phyloP scores from a whole-genome alignment of 2,888 invertebrate species.

The Agonopterix arenella region DNA sequence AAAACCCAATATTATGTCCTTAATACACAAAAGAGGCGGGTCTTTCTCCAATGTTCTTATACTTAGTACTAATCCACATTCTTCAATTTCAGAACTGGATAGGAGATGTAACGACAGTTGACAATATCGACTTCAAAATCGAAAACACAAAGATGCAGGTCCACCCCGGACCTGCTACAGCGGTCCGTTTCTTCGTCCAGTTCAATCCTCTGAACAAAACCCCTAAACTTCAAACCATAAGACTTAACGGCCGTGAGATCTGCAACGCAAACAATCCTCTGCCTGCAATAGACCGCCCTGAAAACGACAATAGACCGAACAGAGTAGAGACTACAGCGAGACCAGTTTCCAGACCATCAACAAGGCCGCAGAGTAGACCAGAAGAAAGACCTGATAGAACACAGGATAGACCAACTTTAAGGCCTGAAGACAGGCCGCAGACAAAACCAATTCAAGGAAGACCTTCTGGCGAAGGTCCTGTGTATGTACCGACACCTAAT shows the following conservation, averaged over 20 bases:
- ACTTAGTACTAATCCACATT: too few relatives aligned
- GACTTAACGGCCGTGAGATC: slow-evolving; percentile 77
- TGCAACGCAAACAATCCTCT: slow-evolving; percentile 64
- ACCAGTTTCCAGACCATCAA: slow-evolving; percentile 2
- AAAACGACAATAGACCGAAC: slow-evolving; percentile 9
- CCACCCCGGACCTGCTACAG: slow-evolving; percentile 71
- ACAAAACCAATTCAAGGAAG: slow-evolving; percentile 41
- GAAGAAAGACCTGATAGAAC: slow-evolving; percentile 10
- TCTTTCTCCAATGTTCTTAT: too few relatives aligned
- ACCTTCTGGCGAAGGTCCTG: slow-evolving; percentile 39
- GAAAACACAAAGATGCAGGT: slow-evolving; percentile 76
- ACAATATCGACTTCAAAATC: slow-evolving; percentile 77
- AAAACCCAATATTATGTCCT: too few relatives aligned
- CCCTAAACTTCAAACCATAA: slow-evolving; percentile 67
- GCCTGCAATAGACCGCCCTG: slow-evolving; percentile 34
- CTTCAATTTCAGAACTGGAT: slow-evolving; percentile 68
- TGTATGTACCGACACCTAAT: slow-evolving; percentile 42
- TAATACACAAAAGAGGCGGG: too few relatives aligned
- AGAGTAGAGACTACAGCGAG: slow-evolving; percentile 6
- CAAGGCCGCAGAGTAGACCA: slow-evolving; percentile 6
- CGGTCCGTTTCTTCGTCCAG: slow-evolving; percentile 78
- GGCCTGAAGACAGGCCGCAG: slow-evolving; percentile 34
- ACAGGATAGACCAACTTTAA: slow-evolving; percentile 15
- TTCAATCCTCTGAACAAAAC: slow-evolving; percentile 65
- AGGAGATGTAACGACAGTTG: slow-evolving; percentile 74